Conservation (phyloP, 2,888 invertebrate genomes). For the Empis livida region DNA sequence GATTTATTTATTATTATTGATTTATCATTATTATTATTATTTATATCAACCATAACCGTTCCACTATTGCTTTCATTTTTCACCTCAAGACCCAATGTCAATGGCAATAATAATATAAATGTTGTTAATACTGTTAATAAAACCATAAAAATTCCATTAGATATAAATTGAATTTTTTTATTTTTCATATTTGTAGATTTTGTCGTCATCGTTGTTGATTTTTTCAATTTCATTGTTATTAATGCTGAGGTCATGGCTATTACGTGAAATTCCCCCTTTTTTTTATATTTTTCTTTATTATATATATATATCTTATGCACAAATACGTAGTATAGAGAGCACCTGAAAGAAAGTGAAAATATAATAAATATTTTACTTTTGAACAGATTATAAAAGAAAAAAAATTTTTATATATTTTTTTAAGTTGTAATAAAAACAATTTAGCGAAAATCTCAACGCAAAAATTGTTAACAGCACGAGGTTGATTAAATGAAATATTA, state of each 20-base stretch:
- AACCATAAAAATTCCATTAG: neutral
- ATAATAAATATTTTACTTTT: neutral
- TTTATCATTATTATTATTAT: conserved; percentile 1
- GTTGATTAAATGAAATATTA: too few relatives aligned
- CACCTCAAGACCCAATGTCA: neutral
- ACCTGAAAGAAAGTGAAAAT: conserved; percentile 2
- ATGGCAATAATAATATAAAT: neutral
- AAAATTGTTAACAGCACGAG: too few relatives aligned
- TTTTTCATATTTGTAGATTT: too few relatives aligned
- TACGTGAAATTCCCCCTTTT: neutral
- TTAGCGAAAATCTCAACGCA: too few relatives aligned
- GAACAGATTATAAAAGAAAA: too few relatives aligned
- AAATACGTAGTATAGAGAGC: neutral
- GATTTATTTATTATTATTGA: conserved; percentile 26
- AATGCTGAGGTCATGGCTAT: neutral
- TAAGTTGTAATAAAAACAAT: too few relatives aligned
- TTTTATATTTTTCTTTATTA: neutral
- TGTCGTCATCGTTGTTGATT: too few relatives aligned
- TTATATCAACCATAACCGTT: neutral
- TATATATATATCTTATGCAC: neutral
- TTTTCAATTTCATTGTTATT: too few relatives aligned
- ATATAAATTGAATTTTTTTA: too few relatives aligned
- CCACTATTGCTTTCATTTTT: conserved; percentile 1
- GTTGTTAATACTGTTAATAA: neutral
- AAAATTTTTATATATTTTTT: too few relatives aligned